These are phyloP conservation scores for Polyergus mexicanus DNA, from an alignment of 1,140 invertebrate genomes.

Conservation along the genomic window DNA sequence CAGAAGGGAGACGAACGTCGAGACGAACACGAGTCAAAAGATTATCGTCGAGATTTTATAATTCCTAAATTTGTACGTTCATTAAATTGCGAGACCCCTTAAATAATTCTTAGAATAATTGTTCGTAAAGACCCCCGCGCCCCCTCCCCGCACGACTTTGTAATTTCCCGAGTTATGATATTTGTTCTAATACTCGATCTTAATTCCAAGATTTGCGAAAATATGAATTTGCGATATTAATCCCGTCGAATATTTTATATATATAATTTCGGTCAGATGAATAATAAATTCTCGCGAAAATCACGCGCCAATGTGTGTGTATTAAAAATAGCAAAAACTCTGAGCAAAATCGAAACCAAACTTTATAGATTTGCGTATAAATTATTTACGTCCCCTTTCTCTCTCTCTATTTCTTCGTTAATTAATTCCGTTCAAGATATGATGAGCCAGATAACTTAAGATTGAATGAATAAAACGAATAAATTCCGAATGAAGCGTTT, in stretches of 20 bases:
- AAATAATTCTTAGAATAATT: slow-evolving; percentile 17
- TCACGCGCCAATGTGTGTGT: not conserved
- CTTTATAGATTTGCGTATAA: slow-evolving; percentile 23
- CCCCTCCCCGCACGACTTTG: not conserved
- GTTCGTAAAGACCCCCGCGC: not conserved
- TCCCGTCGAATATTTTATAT: not conserved
- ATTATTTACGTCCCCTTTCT: slow-evolving; percentile 17
- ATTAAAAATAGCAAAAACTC: slow-evolving; percentile 46
- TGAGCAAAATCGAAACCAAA: slow-evolving; percentile 33
- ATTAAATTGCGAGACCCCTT: not conserved
- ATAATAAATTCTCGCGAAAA: slow-evolving; percentile 9
- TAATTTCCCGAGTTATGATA: not conserved
- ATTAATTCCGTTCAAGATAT: slow-evolving; percentile 35
- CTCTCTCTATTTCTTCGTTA: slow-evolving; percentile 13
- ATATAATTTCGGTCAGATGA: not conserved
- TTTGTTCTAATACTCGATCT: not conserved
- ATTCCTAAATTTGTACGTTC: not conserved
- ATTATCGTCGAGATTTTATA: not conserved
- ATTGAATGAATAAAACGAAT: slow-evolving; percentile 51
- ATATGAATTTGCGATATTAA: not conserved
- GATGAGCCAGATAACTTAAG: slow-evolving; percentile 38
- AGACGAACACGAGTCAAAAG: not conserved
- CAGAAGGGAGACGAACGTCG: not conserved
- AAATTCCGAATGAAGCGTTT: slow-evolving; percentile 27
- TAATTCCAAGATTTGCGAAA: not conserved